A percentile compares a stretch with the other conserved stretches of the same genome.
Conservation (phyloP, 1,140 invertebrate species). For the Trialeurodes vaporariorum region DNA sequence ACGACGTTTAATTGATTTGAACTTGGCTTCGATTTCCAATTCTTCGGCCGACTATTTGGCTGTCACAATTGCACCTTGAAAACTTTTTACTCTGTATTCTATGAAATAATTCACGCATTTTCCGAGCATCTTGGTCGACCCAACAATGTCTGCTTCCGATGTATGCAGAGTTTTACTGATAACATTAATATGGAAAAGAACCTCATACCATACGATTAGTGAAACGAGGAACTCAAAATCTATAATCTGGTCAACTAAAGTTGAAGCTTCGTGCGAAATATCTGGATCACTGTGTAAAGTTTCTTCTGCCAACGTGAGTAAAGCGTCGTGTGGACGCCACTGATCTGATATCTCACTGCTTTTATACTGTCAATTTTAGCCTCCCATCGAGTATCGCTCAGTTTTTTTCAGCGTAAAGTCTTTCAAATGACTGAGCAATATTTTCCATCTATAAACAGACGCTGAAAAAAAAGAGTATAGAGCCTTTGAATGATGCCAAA, state of each 20-base stretch:
- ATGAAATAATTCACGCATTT: too few species aligned
- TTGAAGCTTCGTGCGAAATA: slow-evolving; percentile 23
- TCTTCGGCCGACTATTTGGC: too few species aligned
- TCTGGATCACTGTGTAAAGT: slow-evolving; percentile 17
- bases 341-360: slow-evolving; percentile 14
- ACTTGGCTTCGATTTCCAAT: too few species aligned
- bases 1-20: too few species aligned
- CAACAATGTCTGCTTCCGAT: too few species aligned
- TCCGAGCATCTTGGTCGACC: too few species aligned
- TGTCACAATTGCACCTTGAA: too few species aligned
- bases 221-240: slow-evolving; percentile 23
- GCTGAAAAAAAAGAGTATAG: slow-evolving; percentile 10
- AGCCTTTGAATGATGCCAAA: too few species aligned
- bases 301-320: slow-evolving; percentile 23
- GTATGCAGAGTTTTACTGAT: too few species aligned
- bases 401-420: slow-evolving; percentile 8
- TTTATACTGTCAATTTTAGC: slow-evolving; percentile 5
- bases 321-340: slow-evolving; percentile 15
- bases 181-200: slow-evolving; percentile 26
- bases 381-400: too few species aligned
- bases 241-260: slow-evolving; percentile 18
- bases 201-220: slow-evolving; percentile 29
- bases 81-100: too few species aligned
- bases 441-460: slow-evolving; percentile 10
- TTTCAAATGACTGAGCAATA: slow-evolving; percentile 4